Evolutionary conservation across 2,888 invertebrate species (phyloP).

Genomic region (Melipona beecheii): DNA sequence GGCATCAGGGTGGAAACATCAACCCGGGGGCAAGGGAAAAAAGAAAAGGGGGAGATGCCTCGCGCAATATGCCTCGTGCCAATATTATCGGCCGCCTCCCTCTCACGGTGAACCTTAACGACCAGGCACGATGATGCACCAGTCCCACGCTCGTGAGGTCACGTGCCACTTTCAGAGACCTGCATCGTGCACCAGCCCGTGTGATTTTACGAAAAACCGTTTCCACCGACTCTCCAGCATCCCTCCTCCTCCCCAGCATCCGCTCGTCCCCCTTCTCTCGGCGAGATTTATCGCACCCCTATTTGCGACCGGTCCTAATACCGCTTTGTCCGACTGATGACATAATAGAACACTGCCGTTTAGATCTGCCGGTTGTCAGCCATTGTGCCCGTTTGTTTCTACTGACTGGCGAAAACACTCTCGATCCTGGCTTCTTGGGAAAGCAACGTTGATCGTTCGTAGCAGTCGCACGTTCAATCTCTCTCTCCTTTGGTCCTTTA

Average conservation of each 20-base stretch:
- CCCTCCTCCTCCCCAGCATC: conserved; percentile 21
- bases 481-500: not conserved
- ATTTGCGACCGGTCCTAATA: conserved; percentile 49
- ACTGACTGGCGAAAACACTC: not conserved
- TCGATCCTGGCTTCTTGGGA: not conserved
- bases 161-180: conserved; percentile 76
- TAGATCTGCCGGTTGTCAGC: not conserved
- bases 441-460: no score
- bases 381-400: not conserved
- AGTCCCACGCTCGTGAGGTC: conserved; percentile 79
- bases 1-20: conserved; percentile 70
- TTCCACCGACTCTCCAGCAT: conserved; percentile 59
- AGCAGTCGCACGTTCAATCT: no score
- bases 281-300: conserved; percentile 64
- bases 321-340: conserved; percentile 40
- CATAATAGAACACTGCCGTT: conserved; percentile 45
- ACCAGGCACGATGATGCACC: conserved; percentile 67
- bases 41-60: conserved; percentile 36
- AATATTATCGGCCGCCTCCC: conserved; percentile 77
- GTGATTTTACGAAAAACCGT: conserved; percentile 76
- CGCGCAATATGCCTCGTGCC: conserved; percentile 82
- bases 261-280: conserved; percentile 37
- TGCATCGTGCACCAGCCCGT: conserved; percentile 77
- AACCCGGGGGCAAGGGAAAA: conserved; percentile 7
- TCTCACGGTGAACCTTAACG: conserved; percentile 65